These are phyloP conservation scores for Hydrotaea diabolus DNA, from an alignment of 2,888 invertebrate genomes.

Conservation along the genomic window DNA sequence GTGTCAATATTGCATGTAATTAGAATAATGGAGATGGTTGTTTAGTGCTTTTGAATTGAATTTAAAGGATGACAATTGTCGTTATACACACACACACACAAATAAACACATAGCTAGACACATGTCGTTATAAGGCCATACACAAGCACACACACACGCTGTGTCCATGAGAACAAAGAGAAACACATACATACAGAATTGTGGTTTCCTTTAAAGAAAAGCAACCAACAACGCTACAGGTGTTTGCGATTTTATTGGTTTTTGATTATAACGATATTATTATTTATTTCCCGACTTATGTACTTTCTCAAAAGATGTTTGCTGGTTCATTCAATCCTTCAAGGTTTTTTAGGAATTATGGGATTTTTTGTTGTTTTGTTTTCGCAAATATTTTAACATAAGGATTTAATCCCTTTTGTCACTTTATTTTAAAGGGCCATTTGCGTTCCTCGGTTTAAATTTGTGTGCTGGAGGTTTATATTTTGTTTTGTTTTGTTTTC, in stretches of 20 bases:
- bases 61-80: slow-evolving; percentile 11
- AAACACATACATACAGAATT: not conserved
- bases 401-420: not conserved
- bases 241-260: not conserved
- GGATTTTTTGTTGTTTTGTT: not conserved
- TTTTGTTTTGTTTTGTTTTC: no score
- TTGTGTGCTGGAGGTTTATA: not conserved
- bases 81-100: not conserved
- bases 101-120: not conserved
- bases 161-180: not conserved
- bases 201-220: not conserved
- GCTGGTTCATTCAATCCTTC: not conserved
- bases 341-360: not conserved
- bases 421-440: not conserved
- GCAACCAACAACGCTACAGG: not conserved
- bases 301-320: not conserved
- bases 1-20: not conserved
- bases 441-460: not conserved
- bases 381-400: not conserved
- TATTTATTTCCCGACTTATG: not conserved
- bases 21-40: not conserved
- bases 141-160: not conserved
- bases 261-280: no score
- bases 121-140: not conserved
- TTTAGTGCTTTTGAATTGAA: not conserved